Base-by-base conservation (phyloP, 2,888 invertebrate species). In the Hydriomena furcata region DNA sequence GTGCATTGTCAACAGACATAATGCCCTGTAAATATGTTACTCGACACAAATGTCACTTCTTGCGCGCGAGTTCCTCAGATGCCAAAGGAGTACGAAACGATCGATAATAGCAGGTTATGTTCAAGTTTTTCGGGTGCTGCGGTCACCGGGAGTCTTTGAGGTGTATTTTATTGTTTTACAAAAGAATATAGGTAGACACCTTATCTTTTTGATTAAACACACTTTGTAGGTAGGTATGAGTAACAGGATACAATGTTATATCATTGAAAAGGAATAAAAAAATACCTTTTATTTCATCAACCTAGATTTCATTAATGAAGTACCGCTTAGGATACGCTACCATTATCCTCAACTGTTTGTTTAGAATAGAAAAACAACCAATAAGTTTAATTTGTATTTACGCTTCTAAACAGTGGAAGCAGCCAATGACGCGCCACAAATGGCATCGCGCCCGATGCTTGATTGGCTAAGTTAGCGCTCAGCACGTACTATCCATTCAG, bases 401-500 rank as follows among this genome's bases (percentile, higher is more conserved):
- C 40, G 40, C 36, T 46, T 23, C 13, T 41, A 47, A 45, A 51
- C 31, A 43, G 54, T 40, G 55, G 49, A 41, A 46, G 42, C 55
- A 58, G 73, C 69, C 70, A 78, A 74, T 79, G 73, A 72, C 64
- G 66, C 58, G 67, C 74, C 74, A 58, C 76, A 73, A 74, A 71
- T 71, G 71, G 70, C 61, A 60, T 50, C 50, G 68, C 58, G 63
- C 62, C 55, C 58, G 30, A 54, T 46, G 44, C 66, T 54, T 58
- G 79, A 89, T 88, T 87, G 84, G 82, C 82, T 68, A 73, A 85
- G 85, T 89, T 89, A 86, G 80, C 79, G 64, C 76, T 76, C 68
- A 78, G 83, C 88, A 89, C 88, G 88, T 81, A 74, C 76, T 73
- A 77, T 68, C 78, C 77, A 76, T 76, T 74, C 77, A 71, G 71